A percentile compares a stretch with the other conserved stretches of the same genome.
Conservation (phyloP, 2,888 invertebrate species). For the Drosophila pegasa region DNA sequence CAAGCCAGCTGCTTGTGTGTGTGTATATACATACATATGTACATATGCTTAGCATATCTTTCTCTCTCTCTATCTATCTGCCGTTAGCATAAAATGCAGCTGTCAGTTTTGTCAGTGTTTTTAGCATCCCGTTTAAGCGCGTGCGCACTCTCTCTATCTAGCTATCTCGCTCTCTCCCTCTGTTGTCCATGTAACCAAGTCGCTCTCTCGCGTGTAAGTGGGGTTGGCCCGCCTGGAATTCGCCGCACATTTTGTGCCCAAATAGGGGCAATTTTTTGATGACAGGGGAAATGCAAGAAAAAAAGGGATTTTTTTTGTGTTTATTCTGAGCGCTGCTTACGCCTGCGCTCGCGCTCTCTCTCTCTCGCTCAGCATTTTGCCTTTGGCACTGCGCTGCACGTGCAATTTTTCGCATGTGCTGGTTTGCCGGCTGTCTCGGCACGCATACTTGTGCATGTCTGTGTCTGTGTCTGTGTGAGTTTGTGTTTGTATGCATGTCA, state of each 20-base stretch:
- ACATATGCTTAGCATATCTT: conserved; percentile 25
- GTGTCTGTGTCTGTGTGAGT: neutral
- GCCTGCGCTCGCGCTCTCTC: conserved; percentile 41
- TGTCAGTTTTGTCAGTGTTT: conserved; percentile 46
- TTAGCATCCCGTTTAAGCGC: conserved; percentile 23
- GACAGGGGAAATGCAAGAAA: conserved; percentile 46
- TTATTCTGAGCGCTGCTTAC: conserved; percentile 14
- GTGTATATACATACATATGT: neutral
- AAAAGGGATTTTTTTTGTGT: conserved; percentile 1
- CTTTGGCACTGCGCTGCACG: conserved; percentile 51
- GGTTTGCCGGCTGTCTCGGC: conserved; percentile 47
- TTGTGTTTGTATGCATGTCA: conserved; percentile 24
- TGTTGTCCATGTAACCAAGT: neutral
- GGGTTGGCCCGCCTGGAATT: conserved; percentile 45
- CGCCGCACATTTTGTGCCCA: conserved; percentile 63
- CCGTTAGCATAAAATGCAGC: conserved; percentile 57
- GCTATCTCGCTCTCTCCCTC: conserved; percentile 2
- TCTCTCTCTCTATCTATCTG: conserved; percentile 35
- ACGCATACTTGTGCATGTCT: neutral
- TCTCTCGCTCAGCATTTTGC: conserved; percentile 9
- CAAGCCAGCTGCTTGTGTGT: conserved; percentile 16
- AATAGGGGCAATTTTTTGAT: conserved; percentile 50
- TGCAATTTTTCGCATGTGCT: conserved; percentile 67
- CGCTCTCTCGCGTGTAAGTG: neutral
- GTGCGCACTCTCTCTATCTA: conserved; percentile 7